Percentiles rank a stretch among this genome's conserved stretches.
These are phyloP conservation scores for Auanema freiburgensis DNA, from an alignment of 2,888 invertebrate genomes.

Conservation along the genomic window DNA sequence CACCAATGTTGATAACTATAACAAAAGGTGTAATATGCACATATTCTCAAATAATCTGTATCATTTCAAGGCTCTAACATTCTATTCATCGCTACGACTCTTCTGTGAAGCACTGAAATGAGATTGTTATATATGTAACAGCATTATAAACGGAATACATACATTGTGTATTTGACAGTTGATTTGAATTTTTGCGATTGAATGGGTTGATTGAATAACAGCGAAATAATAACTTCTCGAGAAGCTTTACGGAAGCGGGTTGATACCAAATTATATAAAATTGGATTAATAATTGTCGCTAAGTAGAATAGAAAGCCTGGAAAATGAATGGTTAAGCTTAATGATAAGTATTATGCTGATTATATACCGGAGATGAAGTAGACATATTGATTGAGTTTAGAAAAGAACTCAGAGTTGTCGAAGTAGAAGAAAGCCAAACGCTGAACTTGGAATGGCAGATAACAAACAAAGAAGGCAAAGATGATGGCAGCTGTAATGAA, in stretches of 20 bases:
- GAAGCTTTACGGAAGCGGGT: conserved; percentile 45
- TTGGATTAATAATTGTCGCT: conserved; percentile 48
- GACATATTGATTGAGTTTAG: conserved; percentile 42
- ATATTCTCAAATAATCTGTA: neutral
- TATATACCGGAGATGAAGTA: conserved; percentile 48
- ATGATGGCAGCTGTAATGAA: conserved; percentile 45
- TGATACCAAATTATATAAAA: conserved; percentile 49
- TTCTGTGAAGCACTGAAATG: neutral
- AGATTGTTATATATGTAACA: neutral
- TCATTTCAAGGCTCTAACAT: neutral
- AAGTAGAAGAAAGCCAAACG: conserved; percentile 50
- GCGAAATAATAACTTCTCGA: conserved; percentile 37
- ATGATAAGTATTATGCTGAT: neutral
- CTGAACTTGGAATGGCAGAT: conserved; percentile 51
- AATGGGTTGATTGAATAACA: conserved; percentile 7
- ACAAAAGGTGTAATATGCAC: no score
- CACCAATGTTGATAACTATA: no score
- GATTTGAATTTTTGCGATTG: neutral
- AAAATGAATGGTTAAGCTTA: conserved; percentile 23
- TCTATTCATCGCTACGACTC: neutral
- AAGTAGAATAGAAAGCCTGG: conserved; percentile 50
- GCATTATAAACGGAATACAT: conserved; percentile 1
- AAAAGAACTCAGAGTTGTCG: conserved; percentile 23
- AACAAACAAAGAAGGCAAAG: conserved; percentile 51
- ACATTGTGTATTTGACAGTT: conserved; percentile 8